These are phyloP conservation scores for Drosophila bocqueti DNA, from an alignment of 1,140 invertebrate species.

Conservation along the genomic window DNA sequence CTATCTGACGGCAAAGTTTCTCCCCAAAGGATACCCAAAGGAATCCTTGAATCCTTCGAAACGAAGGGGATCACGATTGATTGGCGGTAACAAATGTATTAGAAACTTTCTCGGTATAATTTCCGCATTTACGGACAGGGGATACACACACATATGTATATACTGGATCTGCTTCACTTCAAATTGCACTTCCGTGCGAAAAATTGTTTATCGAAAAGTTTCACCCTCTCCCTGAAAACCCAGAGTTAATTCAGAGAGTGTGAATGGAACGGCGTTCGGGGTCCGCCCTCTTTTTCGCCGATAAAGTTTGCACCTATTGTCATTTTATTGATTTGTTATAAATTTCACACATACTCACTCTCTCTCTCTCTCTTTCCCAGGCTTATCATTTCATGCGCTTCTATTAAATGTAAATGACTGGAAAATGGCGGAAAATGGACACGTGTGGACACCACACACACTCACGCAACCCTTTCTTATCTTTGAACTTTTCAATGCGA, in stretches of 20 bases:
- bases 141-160: not conserved
- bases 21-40: not conserved
- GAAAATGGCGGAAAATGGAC: constrained; percentile 61
- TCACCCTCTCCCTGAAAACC: constrained; percentile 8
- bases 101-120: constrained; percentile 78
- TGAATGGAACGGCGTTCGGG: constrained; percentile 62
- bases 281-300: constrained; percentile 20
- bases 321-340: constrained; percentile 84
- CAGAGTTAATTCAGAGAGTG: constrained; percentile 20
- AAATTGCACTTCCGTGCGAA: constrained; percentile 84
- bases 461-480: constrained; percentile 70
- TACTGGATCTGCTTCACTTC: constrained; percentile 62
- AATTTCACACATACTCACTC: constrained; percentile 61
- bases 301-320: constrained; percentile 82
- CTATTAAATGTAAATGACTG: constrained; percentile 79
- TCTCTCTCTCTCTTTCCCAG: not conserved
- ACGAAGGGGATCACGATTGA: constrained; percentile 45
- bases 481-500: constrained; percentile 71
- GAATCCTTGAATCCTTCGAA: not conserved
- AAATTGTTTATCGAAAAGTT: constrained; percentile 83
- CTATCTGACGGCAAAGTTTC: constrained; percentile 39
- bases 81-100: constrained; percentile 80
- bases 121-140: constrained; percentile 69
- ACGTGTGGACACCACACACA: constrained; percentile 28
- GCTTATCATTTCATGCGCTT: constrained; percentile 71